Conservation (phyloP, 2,888 invertebrate species). For the Drosophila incognita region DNA sequence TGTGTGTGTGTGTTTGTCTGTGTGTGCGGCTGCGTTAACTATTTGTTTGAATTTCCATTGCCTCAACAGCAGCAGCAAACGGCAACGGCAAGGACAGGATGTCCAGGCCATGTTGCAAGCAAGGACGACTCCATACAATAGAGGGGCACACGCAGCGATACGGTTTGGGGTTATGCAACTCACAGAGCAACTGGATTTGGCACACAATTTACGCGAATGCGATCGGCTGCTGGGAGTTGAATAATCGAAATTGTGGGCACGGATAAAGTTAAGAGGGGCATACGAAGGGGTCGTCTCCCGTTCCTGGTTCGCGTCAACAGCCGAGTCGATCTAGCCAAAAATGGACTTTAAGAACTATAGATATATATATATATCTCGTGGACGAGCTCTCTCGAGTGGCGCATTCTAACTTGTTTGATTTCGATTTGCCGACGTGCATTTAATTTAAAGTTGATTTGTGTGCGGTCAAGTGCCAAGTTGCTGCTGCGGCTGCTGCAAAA, state of each 20-base stretch:
- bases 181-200: constrained; percentile 45
- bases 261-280: not conserved
- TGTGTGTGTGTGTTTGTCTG: constrained; percentile 3
- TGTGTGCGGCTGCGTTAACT: constrained; percentile 30
- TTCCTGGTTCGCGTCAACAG: no score
- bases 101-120: not conserved
- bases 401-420: constrained; percentile 20
- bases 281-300: not conserved
- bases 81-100: constrained; percentile 29
- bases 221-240: constrained; percentile 37
- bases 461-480: constrained; percentile 27
- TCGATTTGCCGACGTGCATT: constrained; percentile 50
- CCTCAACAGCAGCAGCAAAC: constrained; percentile 21
- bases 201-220: constrained; percentile 64
- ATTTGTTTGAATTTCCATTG: constrained; percentile 67
- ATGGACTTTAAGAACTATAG: not conserved
- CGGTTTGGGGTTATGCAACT: constrained; percentile 8
- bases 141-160: not conserved
- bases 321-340: not conserved
- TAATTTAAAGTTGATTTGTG: constrained; percentile 78
- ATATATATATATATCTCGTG: not conserved
- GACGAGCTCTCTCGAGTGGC: not conserved
- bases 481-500: constrained; percentile 20
- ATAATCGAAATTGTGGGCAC: constrained; percentile 40
- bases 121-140: not conserved